Conservation (phyloP, 2,888 invertebrate genomes). For the Drosophila melanocephala region DNA sequence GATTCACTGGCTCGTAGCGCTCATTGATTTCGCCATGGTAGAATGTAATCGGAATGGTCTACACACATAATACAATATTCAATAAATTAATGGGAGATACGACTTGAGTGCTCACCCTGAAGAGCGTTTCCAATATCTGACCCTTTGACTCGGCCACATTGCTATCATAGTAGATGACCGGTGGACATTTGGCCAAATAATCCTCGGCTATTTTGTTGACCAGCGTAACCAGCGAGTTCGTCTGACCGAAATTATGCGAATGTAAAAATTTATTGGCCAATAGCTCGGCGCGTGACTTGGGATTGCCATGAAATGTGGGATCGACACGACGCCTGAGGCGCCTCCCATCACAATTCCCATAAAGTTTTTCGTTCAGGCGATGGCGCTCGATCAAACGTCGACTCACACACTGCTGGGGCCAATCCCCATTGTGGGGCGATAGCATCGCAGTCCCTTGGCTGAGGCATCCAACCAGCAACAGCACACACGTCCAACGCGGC, state of each 20-base stretch:
- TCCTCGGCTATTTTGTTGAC: slow-evolving; percentile 87
- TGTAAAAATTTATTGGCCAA: slow-evolving; percentile 86
- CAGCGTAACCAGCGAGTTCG: slow-evolving; percentile 87
- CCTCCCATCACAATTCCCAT: slow-evolving; percentile 32
- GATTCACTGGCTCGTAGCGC: slow-evolving; percentile 85
- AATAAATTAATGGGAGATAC: background rate
- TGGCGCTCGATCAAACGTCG: slow-evolving; percentile 46
- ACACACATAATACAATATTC: background rate
- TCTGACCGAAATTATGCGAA: slow-evolving; percentile 85
- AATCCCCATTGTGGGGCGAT: background rate
- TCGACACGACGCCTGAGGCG: slow-evolving; percentile 85
- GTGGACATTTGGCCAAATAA: slow-evolving; percentile 89
- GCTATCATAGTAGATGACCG: slow-evolving; percentile 89
- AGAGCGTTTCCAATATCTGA: slow-evolving; percentile 87
- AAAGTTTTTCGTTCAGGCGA: slow-evolving; percentile 48
- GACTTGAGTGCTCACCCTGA: slow-evolving; percentile 80
- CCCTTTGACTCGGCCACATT: slow-evolving; percentile 87
- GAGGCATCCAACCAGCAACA: slow-evolving; percentile 10
- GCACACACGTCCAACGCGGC: slow-evolving; percentile 18
- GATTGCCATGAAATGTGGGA: slow-evolving; percentile 87
- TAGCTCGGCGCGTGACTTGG: slow-evolving; percentile 87
- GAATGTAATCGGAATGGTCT: slow-evolving; percentile 86
- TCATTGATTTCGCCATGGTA: slow-evolving; percentile 88
- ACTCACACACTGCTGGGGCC: slow-evolving; percentile 46
- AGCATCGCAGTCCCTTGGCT: background rate